A percentile compares a stretch with the other conserved stretches of the same genome.
Conservation (phyloP, 2,888 invertebrate genomes). For the Idaea aversata region DNA sequence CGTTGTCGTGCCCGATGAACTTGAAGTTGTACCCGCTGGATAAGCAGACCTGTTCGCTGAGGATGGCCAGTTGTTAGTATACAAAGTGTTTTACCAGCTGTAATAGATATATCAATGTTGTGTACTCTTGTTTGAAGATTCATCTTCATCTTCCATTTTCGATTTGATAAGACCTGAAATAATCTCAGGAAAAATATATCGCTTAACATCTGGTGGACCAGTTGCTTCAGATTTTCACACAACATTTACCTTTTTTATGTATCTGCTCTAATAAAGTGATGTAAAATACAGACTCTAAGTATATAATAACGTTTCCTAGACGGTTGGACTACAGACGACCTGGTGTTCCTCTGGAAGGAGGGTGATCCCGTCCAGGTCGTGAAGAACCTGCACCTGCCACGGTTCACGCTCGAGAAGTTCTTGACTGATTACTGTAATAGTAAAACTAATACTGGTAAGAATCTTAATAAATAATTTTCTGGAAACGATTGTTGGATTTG, state of each 20-base stretch:
- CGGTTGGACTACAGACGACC: constrained; percentile 98
- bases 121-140: background rate
- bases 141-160: too few relatives aligned
- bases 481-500: background rate
- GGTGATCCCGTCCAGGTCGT: constrained; percentile 97
- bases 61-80: constrained; percentile 98
- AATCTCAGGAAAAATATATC: too few relatives aligned
- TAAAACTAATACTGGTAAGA: constrained; percentile 95
- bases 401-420: constrained; percentile 96
- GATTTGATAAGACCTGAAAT: too few relatives aligned
- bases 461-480: background rate
- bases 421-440: constrained; percentile 97
- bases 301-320: constrained; percentile 78
- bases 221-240: too few relatives aligned
- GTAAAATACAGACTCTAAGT: background rate
- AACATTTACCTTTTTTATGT: too few relatives aligned
- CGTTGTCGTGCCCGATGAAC: constrained; percentile 98
- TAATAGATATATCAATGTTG: background rate
- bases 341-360: constrained; percentile 98
- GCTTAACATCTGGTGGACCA: too few relatives aligned
- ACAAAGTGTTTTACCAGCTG: background rate
- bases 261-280: background rate
- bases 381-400: constrained; percentile 94
- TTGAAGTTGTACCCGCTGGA: constrained; percentile 97
- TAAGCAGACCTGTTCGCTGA: constrained; percentile 95